Percentiles rank a stretch among this genome's conserved stretches.
Evolutionary conservation across 2,888 invertebrate genomes (phyloP).

Genomic region (Calliphora vomitoria): DNA sequence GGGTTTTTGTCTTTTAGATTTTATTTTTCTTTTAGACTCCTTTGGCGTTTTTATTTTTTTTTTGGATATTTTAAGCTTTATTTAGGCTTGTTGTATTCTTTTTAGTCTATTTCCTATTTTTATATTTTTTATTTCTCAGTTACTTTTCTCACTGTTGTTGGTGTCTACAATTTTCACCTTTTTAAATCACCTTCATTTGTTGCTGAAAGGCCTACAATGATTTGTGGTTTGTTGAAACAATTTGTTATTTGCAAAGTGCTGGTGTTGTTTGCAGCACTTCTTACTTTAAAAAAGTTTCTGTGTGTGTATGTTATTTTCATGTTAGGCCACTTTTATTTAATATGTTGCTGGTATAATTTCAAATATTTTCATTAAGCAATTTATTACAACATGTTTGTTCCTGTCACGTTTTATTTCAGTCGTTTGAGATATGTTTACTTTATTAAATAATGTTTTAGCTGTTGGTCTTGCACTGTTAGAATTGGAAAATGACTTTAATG

Average conservation of each 20-base stretch:
- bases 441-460: no score
- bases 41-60: not conserved
- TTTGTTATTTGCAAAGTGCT: conserved; percentile 10
- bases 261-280: conserved; percentile 2
- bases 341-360: no score
- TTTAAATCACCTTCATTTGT: conserved; percentile 52
- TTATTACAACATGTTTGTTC: not conserved
- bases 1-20: not conserved
- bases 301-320: conserved; percentile 23
- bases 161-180: conserved; percentile 58
- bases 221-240: conserved; percentile 41
- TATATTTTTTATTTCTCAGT: not conserved
- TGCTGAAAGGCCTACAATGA: conserved; percentile 50
- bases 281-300: not conserved
- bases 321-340: not conserved
- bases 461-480: no score
- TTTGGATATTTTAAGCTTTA: not conserved
- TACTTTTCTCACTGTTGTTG: not conserved
- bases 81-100: conserved; percentile 20
- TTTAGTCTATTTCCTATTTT: not conserved
- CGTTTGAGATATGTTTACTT: no score
- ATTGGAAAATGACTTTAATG: no score
- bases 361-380: not conserved
- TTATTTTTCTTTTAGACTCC: not conserved
- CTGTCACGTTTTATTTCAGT: no score